Base-by-base conservation (phyloP, 2,797 vertebrate genomes). In the Antennarius maculatus region DNA sequence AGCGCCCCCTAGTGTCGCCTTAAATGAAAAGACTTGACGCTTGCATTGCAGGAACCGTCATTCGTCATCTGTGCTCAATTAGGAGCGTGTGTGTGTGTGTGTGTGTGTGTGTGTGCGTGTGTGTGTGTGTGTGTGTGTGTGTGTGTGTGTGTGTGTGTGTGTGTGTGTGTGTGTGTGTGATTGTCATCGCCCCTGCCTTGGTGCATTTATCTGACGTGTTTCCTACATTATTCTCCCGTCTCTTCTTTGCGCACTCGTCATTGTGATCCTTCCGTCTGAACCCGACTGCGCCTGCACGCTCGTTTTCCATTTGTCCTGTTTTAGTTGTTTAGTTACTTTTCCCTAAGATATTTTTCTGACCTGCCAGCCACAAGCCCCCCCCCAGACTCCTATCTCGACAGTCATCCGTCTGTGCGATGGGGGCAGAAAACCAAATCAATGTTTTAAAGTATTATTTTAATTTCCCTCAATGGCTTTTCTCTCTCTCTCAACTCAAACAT, bases 1-100 rank as follows among this genome's bases (percentile, higher is more conserved):
- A 89, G 84, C 88, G 43, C 82, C 89, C 85, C 88, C 92, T 92
- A 84, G 88, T 78, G 92, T 62, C 23, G 0, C 17, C 2, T 54
- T 28, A 1, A 11, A 5, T 45, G 66, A 75, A 76, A 67, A 63
- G 31, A 43, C 37, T n/a, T 3, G n/a, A 37, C 39, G 14, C 12
- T 43, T 39, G 47, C 62, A 15, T 5, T 13, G 52, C 23, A 27
- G 7, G 16, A 23, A 17, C 23, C 29, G 18, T 52, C 14, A 56
- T 60, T 42, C 45, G 18, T 54, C 55, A 60, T 18, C 43, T 59
- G 41, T 46, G 43, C 58, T 55, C 23, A 66, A 70, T 69, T 62
- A 81, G 17, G 42, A 57, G 37, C 13, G 48, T 11, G 23, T 23
- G 23, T 23, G 23, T 23, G 23, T 23, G 23, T 23, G 23, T 23